Conservation (phyloP, 2,113 vertebrate genomes). For the Pseudorectes ferrugineus region DNA sequence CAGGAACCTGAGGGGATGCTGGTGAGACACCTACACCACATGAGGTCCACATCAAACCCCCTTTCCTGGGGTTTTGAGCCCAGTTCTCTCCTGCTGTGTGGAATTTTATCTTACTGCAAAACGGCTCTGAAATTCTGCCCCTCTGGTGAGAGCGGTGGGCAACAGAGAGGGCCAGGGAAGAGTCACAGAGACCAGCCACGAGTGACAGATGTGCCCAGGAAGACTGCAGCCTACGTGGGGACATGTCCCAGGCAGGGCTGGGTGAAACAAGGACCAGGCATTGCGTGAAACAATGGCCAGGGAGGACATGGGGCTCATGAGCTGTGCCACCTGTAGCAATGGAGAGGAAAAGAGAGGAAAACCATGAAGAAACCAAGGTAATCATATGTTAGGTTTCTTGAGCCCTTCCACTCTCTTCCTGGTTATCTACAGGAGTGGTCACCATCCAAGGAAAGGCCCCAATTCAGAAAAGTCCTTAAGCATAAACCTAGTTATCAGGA, state of each 20-base stretch:
- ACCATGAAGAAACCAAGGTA: neutral
- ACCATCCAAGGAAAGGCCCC: neutral
- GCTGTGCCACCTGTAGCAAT: neutral
- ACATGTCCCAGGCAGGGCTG: neutral
- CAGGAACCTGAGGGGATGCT: neutral
- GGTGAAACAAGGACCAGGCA: neutral
- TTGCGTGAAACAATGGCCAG: neutral
- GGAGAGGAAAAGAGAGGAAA: neutral
- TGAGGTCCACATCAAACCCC: neutral
- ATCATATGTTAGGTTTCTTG: neutral
- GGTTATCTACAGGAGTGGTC: neutral
- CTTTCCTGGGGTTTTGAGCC: fast-evolving
- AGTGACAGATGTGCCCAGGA: neutral
- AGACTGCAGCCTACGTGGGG: neutral
- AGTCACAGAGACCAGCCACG: fast-evolving
- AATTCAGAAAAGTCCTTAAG: neutral
- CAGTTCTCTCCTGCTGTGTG: neutral
- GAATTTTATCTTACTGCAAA: neutral
- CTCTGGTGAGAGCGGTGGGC: neutral
- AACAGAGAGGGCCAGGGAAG: neutral
- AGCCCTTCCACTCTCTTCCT: neutral
- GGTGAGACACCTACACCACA: neutral
- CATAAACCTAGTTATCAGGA: neutral
- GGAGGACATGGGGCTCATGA: fast-evolving
- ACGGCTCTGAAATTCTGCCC: neutral